phyloP scores from a whole-genome alignment of 2,888 invertebrate species.

The Rhimphoctona megacephalus region DNA sequence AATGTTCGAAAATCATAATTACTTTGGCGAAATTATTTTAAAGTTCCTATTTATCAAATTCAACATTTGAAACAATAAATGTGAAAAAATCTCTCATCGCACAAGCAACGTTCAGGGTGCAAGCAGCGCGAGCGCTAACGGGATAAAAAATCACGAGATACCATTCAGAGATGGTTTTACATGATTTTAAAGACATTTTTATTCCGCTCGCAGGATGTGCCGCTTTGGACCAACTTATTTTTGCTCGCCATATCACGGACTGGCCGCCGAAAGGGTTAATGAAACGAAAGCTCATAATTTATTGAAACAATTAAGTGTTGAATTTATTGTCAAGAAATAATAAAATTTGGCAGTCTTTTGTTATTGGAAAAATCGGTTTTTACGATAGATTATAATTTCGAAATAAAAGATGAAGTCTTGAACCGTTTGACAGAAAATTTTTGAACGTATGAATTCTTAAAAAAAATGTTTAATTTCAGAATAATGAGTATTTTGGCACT shows the following conservation, averaged over 20 bases:
- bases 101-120: too few species aligned
- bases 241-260: background rate
- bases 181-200: too few species aligned
- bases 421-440: background rate
- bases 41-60: too few species aligned
- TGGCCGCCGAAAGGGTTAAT: background rate
- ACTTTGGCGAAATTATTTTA: too few species aligned
- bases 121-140: too few species aligned
- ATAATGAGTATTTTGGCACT: background rate
- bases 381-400: background rate
- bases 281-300: background rate
- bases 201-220: background rate
- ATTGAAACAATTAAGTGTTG: background rate
- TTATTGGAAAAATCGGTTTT: background rate
- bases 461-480: background rate
- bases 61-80: too few species aligned
- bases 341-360: background rate
- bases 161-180: too few species aligned
- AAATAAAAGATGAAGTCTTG: background rate
- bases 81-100: too few species aligned
- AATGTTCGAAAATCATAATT: too few species aligned
- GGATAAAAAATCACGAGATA: too few species aligned
- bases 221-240: background rate
- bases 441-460: background rate
- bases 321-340: background rate